A percentile compares a stretch with the other conserved stretches of the same genome.
These are phyloP conservation scores for Xylocopa sonorina DNA, from an alignment of 1,140 invertebrate genomes.

Conservation along the genomic window DNA sequence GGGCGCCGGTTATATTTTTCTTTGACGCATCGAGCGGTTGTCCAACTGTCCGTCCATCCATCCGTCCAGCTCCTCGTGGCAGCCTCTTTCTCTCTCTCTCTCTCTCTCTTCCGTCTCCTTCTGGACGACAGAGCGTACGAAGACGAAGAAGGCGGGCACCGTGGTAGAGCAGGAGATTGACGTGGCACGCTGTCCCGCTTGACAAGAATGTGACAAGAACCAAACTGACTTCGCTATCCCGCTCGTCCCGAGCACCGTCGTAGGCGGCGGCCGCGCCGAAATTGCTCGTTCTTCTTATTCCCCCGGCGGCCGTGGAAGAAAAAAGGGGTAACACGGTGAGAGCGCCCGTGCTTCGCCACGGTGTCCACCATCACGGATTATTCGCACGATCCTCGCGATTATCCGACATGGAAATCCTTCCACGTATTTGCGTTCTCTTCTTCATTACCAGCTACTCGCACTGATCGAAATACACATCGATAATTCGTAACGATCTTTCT, in stretches of 20 bases:
- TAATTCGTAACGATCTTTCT: too few species aligned
- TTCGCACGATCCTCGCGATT: constrained; percentile 14
- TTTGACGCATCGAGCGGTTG: constrained; percentile 81
- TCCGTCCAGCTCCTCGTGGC: constrained; percentile 62
- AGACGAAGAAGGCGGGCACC: constrained; percentile 47
- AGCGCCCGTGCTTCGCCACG: background rate
- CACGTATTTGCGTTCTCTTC: too few species aligned
- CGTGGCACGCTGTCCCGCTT: constrained; percentile 79
- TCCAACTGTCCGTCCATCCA: constrained; percentile 76
- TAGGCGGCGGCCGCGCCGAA: constrained; percentile 52
- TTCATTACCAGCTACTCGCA: too few species aligned
- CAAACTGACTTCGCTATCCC: constrained; percentile 77
- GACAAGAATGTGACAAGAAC: constrained; percentile 82
- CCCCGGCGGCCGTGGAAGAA: constrained; percentile 7
- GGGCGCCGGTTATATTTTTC: constrained; percentile 80
- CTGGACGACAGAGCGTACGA: background rate
- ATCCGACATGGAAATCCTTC: background rate
- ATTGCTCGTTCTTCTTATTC: constrained; percentile 61
- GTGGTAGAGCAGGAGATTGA: constrained; percentile 77
- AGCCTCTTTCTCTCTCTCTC: constrained; percentile 31
- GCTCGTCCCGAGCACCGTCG: constrained; percentile 52
- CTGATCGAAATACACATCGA: too few species aligned
- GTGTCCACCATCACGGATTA: constrained; percentile 20
- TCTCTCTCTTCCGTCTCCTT: too few species aligned
- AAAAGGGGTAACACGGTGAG: constrained; percentile 21